Evolutionary conservation across 2,888 invertebrate genomes (phyloP), one percentile per base, ranked within the genome.

Genomic region (Dioctria linearis): DNA sequence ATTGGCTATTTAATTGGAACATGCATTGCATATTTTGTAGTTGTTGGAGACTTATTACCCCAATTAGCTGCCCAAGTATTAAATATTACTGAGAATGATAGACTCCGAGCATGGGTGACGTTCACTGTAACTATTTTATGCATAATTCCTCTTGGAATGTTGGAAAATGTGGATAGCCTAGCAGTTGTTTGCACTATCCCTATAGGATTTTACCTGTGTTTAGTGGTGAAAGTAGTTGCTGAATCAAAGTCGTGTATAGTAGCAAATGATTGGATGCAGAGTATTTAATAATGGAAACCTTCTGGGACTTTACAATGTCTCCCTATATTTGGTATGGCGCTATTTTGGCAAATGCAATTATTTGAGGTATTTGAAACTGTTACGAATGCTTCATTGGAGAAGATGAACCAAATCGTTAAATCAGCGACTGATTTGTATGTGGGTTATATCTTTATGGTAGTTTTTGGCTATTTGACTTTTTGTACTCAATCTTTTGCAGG

Each of bases 41-140:
- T 99, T n/a, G 96, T 99, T 83, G 99, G 99, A 0, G 99, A 99
- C 87, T 90, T 99, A 66, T 98, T 97, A 0, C 98, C 99, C 13
- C 95, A 95, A 86, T 96, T 98, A 80, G 90, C 97, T 25, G 92
- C 95, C 0, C 95, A 96, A 87, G 90, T 95, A 85, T 92, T 96
- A 76, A 91, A 93, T 69, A 90, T 95, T 46, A 92, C 93, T 84
- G 93, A 93, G 81, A 92, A 92, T 83, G 91, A 93, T 84, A 92
- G 92, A 82, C 87, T 94, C 37, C 91, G 95, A 83, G 93, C 92
- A 1, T 91, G 92, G 85, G 91, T 94, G 84, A 92, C 95, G 90
- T 90, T 94, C 80, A 91, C 92, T 11, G 91, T 96, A 4, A 95
- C 94, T 0, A 85, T 94, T 8, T 92, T 95, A 78, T 95, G 98